Conservation (phyloP, 2,113 vertebrate species). For the Poicephalus meyeri region DNA sequence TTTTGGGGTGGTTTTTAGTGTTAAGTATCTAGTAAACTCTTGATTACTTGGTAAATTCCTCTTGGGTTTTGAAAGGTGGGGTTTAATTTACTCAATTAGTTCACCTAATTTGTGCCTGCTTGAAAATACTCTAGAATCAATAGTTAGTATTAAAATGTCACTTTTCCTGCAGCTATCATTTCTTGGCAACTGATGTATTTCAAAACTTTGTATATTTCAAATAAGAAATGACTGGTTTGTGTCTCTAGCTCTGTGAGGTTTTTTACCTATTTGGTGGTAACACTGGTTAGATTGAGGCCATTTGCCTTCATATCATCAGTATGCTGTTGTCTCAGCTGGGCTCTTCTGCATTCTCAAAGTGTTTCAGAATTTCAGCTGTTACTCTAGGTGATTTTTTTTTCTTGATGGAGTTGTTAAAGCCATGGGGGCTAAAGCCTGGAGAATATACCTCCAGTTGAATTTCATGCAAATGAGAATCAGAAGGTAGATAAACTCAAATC, state of each 20-base stretch:
- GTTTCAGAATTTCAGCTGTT: neutral
- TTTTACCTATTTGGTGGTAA: neutral
- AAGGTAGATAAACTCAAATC: neutral
- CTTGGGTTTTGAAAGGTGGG: neutral
- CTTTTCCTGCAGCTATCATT: neutral
- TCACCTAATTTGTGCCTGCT: neutral
- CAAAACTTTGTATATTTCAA: neutral
- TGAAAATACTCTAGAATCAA: neutral
- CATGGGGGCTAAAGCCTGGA: neutral
- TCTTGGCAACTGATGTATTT: neutral
- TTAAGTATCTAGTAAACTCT: neutral
- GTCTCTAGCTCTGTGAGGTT: neutral
- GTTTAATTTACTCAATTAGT: neutral
- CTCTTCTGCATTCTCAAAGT: neutral
- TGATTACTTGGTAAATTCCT: neutral
- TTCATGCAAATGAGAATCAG: neutral
- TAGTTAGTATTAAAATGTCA: neutral
- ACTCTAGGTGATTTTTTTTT: neutral
- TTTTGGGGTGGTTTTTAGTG: neutral
- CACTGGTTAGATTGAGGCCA: neutral
- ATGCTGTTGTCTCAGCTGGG: neutral
- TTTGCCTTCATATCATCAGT: neutral
- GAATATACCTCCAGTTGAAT: neutral
- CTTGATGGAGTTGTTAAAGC: neutral
- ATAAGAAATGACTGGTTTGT: neutral